These are phyloP conservation scores for Myotis lucifugus DNA, from an alignment of 2,113 vertebrate species.

Conservation along the genomic window DNA sequence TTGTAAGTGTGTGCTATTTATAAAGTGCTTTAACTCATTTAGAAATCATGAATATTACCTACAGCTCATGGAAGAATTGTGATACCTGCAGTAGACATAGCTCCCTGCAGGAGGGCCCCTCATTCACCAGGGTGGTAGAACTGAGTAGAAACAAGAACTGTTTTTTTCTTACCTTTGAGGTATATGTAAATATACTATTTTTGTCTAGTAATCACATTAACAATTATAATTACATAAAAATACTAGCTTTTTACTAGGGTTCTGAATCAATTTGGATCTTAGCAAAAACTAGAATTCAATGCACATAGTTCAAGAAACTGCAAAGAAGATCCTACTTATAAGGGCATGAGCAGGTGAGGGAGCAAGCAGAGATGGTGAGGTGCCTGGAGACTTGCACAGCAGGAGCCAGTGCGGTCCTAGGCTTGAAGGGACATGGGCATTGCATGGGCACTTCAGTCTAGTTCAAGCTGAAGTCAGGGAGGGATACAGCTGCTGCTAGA, in stretches of 20 bases:
- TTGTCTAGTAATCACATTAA: conserved; percentile 13
- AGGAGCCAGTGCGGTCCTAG: fast-evolving
- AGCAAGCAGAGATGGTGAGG: background rate
- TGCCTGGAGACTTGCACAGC: background rate
- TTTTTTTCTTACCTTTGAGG: background rate
- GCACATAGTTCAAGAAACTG: background rate
- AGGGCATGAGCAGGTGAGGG: no score
- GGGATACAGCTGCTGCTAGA: background rate
- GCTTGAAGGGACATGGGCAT: background rate
- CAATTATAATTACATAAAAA: background rate
- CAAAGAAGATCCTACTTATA: background rate
- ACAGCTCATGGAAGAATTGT: background rate
- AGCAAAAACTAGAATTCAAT: background rate
- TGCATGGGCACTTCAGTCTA: background rate
- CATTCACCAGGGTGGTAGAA: background rate
- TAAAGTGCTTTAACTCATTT: background rate
- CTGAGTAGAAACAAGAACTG: background rate
- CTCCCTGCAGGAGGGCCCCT: background rate
- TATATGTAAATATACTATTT: background rate
- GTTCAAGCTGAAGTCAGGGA: background rate
- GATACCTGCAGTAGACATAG: background rate
- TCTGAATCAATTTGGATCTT: background rate
- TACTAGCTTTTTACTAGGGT: background rate
- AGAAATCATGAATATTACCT: background rate
- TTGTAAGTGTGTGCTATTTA: background rate